Base-by-base conservation (phyloP, 2,888 invertebrate species). In the Chloroclystis v-ata region DNA sequence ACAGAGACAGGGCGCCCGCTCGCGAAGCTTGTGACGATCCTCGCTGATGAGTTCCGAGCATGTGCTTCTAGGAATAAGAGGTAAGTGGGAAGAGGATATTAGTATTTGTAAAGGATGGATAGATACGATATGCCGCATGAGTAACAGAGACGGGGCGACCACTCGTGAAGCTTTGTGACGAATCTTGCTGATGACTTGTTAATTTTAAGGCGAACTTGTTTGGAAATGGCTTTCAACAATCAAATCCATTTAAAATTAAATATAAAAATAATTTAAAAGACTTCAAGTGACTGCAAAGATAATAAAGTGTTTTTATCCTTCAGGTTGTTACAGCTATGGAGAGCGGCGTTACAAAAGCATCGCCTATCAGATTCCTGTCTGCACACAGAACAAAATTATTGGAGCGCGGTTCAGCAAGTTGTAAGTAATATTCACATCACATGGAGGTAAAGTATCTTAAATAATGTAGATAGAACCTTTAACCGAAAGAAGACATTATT, bases 331-430 rank as follows among this genome's bases (percentile, higher is more conserved):
- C 93, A 94, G 59, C 93, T 97, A 69, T 96, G 97, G 80, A 91
- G 94, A 48, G 91, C 92, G 30, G 93, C 97, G 28, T 92, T 95
- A 12, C 90, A 91, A 51, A 92, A 93, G n/a, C 95, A 97, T 71
- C 79, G 90, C 13, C 75, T 92, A 32, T 89, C 96, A 1, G 91
- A 90, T 65, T 90, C 89, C 60, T 92, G 89, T 66, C 84, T 86
- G 54, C 89, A 91, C 62, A 92, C 92, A 0, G 82, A 83, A 25
- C 80, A 92, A 28, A 94, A 96, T 71, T 96, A 95, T 59, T 97
- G 97, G 97, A 92, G 92, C 30, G 94, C 95, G 63, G 94, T 96
- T 28, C 97, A 97, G 76, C 92, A 93, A 71, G 95, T 96, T 65
- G 95, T 96, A 82, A 86, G 92, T 89, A 37, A 14, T 14, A n/a